phyloP scores from a whole-genome alignment of 2,797 vertebrate species.

The Cuniculus paca region DNA sequence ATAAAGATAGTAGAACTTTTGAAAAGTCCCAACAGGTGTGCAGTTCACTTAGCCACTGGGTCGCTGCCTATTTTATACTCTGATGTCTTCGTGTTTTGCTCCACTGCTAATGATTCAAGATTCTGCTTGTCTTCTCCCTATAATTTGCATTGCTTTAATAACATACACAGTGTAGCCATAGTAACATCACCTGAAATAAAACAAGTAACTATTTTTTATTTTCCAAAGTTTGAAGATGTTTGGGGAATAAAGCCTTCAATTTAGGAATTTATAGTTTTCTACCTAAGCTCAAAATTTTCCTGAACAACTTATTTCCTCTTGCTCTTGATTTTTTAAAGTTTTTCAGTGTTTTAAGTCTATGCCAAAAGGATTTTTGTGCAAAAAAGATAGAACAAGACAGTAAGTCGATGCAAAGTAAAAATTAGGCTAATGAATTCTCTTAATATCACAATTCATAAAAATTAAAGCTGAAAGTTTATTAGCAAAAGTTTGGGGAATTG shows the following conservation, averaged over 20 bases:
- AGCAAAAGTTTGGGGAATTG: conserved; percentile 25
- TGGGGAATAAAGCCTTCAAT: neutral
- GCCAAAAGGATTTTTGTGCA: conserved; percentile 27
- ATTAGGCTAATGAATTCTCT: conserved; percentile 2
- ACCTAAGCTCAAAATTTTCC: conserved; percentile 20
- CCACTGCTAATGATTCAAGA: conserved; percentile 61
- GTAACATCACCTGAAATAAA: neutral
- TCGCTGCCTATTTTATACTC: neutral
- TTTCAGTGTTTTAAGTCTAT: conserved; percentile 1
- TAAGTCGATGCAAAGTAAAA: neutral
- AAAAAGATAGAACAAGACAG: neutral
- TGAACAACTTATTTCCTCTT: neutral
- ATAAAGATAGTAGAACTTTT: conserved; percentile 75
- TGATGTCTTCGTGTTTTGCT: conserved; percentile 32
- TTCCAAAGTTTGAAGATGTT: conserved; percentile 50
- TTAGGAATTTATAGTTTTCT: conserved; percentile 19
- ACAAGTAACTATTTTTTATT: conserved; percentile 9
- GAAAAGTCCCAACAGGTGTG: conserved; percentile 68
- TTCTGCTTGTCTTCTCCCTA: neutral
- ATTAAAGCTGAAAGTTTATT: conserved; percentile 39
- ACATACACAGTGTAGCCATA: neutral
- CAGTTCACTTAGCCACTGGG: neutral
- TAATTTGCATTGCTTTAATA: conserved; percentile 6
- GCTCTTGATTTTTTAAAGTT: neutral
- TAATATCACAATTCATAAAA: conserved; percentile 64